These are phyloP conservation scores for Ceratosolen solmsi DNA, from an alignment of 1,140 invertebrate species.

Conservation along the genomic window DNA sequence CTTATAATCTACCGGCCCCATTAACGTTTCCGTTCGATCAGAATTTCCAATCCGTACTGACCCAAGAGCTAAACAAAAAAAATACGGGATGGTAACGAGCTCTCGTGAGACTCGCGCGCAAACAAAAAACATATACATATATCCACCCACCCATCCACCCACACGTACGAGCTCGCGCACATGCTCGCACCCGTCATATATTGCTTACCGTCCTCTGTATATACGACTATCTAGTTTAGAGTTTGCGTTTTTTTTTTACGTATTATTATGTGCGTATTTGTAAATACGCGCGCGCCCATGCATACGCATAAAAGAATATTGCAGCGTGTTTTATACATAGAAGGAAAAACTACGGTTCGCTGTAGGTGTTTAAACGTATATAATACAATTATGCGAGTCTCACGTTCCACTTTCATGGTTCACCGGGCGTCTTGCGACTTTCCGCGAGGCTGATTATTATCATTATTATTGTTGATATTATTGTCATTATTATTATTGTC, in stretches of 20 bases:
- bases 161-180: no score
- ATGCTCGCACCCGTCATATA: neutral
- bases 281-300: neutral
- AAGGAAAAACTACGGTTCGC: conserved; percentile 12
- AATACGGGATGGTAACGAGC: conserved; percentile 6
- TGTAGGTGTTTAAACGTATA: neutral
- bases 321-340: neutral
- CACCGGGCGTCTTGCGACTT: conserved; percentile 16
- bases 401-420: conserved; percentile 44
- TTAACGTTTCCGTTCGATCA: conserved; percentile 43
- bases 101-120: neutral
- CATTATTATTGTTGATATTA: neutral
- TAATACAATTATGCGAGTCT: conserved; percentile 35
- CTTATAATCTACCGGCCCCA: conserved; percentile 19
- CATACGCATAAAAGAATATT: no score
- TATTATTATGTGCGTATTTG: neutral
- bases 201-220: neutral
- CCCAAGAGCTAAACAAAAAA: conserved; percentile 27
- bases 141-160: no score
- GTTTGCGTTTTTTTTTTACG: neutral
- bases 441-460: conserved; percentile 1
- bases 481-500: neutral
- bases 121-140: neutral
- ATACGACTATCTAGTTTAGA: neutral
- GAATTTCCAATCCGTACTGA: conserved; percentile 36